A percentile compares a stretch with the other conserved stretches of the same genome.
These are phyloP conservation scores for Riparia riparia DNA, from an alignment of 2,113 vertebrate genomes.

Conservation along the genomic window DNA sequence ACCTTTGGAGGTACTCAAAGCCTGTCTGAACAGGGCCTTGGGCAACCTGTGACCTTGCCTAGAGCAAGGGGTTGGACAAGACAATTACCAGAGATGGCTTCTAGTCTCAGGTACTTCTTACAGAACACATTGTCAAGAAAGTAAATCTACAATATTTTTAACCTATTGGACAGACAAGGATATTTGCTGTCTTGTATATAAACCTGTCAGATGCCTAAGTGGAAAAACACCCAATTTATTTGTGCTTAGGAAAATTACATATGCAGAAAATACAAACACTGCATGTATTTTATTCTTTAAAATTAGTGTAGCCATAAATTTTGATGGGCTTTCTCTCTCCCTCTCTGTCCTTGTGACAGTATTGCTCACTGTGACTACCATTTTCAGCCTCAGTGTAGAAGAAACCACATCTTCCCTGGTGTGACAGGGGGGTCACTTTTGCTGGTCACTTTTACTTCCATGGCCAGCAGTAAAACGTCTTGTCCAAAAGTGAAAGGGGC, in stretches of 20 bases:
- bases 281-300: background rate
- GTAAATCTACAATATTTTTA: background rate
- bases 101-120: background rate
- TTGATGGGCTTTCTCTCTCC: background rate
- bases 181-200: background rate
- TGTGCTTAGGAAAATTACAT: background rate
- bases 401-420: background rate
- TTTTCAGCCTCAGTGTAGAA: background rate
- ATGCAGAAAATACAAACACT: background rate
- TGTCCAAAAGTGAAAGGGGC: background rate
- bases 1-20: background rate
- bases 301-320: fast-evolving
- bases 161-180: background rate
- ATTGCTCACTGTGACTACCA: fast-evolving
- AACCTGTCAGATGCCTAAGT: background rate
- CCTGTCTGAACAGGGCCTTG: background rate
- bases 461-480: background rate
- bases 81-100: background rate
- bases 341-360: background rate
- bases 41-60: background rate
- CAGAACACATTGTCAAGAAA: background rate
- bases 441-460: background rate
- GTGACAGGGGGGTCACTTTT: no score
- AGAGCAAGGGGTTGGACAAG: background rate
- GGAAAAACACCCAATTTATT: background rate